These are phyloP conservation scores for Pseudomyrmex cubaensis DNA, from an alignment of 1,140 invertebrate genomes.

Conservation along the genomic window DNA sequence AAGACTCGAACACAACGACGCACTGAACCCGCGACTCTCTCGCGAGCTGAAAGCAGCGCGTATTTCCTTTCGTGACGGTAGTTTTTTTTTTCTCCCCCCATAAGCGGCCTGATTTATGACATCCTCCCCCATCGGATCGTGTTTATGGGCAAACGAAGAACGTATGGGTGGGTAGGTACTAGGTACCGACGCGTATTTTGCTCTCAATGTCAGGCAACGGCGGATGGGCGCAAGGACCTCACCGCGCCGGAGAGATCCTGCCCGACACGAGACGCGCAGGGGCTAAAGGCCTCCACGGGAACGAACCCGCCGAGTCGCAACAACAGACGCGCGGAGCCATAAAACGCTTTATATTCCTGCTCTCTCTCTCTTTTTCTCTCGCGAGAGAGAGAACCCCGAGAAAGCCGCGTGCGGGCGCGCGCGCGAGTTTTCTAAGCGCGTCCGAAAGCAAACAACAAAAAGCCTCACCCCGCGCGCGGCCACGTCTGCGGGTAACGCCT, in stretches of 20 bases:
- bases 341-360: slow-evolving; percentile 72
- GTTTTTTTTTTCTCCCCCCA: slow-evolving; percentile 50
- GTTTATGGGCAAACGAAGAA: slow-evolving; percentile 56
- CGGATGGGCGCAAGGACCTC: slow-evolving; percentile 64
- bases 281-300: slow-evolving; percentile 61
- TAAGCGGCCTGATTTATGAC: slow-evolving; percentile 60
- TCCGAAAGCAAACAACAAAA: slow-evolving; percentile 62
- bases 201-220: slow-evolving; percentile 57
- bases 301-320: background rate
- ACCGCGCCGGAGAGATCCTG: slow-evolving; percentile 26
- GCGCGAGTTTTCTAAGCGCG: slow-evolving; percentile 63
- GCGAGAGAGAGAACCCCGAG: background rate
- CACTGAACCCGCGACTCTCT: background rate
- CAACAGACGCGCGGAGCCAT: slow-evolving; percentile 57
- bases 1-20: background rate
- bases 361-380: background rate
- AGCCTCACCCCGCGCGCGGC: slow-evolving; percentile 27
- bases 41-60: background rate
- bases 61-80: background rate
- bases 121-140: slow-evolving; percentile 32
- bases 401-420: background rate
- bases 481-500: slow-evolving; percentile 24
- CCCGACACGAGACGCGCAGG: background rate
- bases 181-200: slow-evolving; percentile 22
- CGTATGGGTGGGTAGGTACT: slow-evolving; percentile 13